Evolutionary conservation across 2,113 vertebrate genomes (phyloP), one percentile per base, ranked within the genome.

Genomic region (Otolemur garnettii): DNA sequence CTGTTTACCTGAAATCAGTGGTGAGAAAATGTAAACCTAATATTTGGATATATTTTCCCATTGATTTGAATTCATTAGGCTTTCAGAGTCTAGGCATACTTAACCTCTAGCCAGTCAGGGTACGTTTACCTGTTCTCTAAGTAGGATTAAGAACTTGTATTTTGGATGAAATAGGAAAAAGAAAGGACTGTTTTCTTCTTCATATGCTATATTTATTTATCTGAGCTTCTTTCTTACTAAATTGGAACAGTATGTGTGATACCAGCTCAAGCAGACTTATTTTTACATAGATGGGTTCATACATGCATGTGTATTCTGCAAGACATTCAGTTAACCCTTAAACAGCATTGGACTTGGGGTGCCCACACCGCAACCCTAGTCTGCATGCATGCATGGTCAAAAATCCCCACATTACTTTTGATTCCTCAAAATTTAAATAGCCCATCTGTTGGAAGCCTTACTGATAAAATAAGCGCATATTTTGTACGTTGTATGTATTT

Each of bases 11-110:
- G 66, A 84, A 64, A 79, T 19, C 35, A 42, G 53, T 80, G 21
- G 7, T 93, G 57, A 59, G 30, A 95, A 87, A 83, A 22, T 72
- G 1, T 64, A 95, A 88, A 71, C 35, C 42, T 97, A n/a, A 26
- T 28, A 22, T 79, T 75, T 88, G 12, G n/a, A 11, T 96, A 1
- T 17, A 53, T 35, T 82, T 81, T 91, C 38, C 2, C 53, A 3
- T 87, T 87, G n/a, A 62, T 38, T 83, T 60, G 35, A 75, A 88
- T 59, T 82, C n/a, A 38, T 91, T 95, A 38, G 33, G 35, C 91
- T 97, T 96, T 95, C 28, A 95, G 69, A 80, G 5, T 81, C 59
- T 91, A 24, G 45, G 45, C 68, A 66, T 81, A 59, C 0, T 14
- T 13, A 91, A 1, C 24, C 28, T 75, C 30, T n/a, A 93, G 0